phyloP scores from a whole-genome alignment of 2,797 vertebrate species.

The Chrosomus eos region DNA sequence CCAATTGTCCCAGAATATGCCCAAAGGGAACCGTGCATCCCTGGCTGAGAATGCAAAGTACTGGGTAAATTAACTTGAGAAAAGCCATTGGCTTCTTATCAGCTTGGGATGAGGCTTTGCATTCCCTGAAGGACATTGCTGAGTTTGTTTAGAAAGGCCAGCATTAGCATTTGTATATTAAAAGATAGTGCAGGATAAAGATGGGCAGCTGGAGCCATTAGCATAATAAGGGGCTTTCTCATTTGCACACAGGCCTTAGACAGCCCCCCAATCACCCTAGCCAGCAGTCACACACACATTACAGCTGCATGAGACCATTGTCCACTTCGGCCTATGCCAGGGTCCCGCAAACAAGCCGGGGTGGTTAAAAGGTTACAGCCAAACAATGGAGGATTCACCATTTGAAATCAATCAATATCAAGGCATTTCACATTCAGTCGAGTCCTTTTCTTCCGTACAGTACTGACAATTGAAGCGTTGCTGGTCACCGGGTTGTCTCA shows the following conservation, averaged over 20 bases:
- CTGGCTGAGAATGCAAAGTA: constrained; percentile 54
- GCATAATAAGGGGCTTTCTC: constrained; percentile 81
- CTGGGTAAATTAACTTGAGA: constrained; percentile 56
- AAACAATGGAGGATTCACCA: constrained; percentile 73
- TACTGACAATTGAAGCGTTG: constrained; percentile 66
- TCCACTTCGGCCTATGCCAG: constrained; percentile 68
- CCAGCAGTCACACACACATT: constrained; percentile 77
- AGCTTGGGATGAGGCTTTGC: constrained; percentile 55
- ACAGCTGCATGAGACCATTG: constrained; percentile 77
- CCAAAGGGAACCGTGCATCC: constrained; percentile 44
- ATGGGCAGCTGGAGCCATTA: constrained; percentile 75
- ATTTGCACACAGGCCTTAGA: constrained; percentile 79
- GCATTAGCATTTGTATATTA: constrained; percentile 81
- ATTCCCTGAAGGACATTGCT: constrained; percentile 60
- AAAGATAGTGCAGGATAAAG: constrained; percentile 77
- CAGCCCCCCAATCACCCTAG: constrained; percentile 61
- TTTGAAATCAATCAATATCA: constrained; percentile 78
- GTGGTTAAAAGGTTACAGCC: constrained; percentile 76
- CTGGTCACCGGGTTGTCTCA: constrained; percentile 46
- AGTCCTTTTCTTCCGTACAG: constrained; percentile 61
- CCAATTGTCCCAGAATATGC: constrained; percentile 29
- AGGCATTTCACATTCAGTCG: constrained; percentile 72
- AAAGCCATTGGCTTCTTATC: constrained; percentile 61
- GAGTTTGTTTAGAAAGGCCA: constrained; percentile 60
- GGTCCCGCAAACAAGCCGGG: constrained; percentile 64